Percentiles rank a stretch among this genome's conserved stretches.
Conservation (phyloP, 2,113 vertebrate species). For the Podarcis muralis region DNA sequence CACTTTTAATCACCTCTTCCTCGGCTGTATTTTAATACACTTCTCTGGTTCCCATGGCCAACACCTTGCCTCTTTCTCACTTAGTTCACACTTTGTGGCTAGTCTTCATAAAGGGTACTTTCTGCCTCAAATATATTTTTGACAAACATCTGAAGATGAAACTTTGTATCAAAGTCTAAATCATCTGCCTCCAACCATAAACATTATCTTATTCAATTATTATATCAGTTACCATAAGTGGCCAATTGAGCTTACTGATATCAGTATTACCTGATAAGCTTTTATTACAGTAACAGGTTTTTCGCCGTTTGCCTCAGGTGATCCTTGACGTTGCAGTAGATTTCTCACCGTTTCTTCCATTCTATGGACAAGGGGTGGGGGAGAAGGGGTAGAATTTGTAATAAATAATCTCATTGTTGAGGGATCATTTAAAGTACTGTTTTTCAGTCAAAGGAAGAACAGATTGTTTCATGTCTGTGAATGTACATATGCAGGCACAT, state of each 20-base stretch:
- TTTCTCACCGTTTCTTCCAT: slow-evolving; percentile 93
- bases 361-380: slow-evolving; percentile 65
- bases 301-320: slow-evolving; percentile 81
- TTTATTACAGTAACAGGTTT: slow-evolving; percentile 85
- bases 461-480: not conserved
- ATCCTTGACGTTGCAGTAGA: slow-evolving; percentile 85
- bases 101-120: not conserved
- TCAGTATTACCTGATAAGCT: slow-evolving; percentile 82
- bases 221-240: not conserved
- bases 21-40: not conserved
- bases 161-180: not conserved
- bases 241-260: not conserved
- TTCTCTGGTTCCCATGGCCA: not conserved
- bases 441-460: not conserved
- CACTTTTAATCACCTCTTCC: too few species aligned
- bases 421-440: not conserved
- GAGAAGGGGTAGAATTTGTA: not conserved
- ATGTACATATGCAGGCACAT: not conserved
- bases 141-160: not conserved
- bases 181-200: not conserved
- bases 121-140: not conserved
- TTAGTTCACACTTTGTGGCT: too few species aligned
- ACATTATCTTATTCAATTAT: not conserved
- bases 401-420: not conserved
- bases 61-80: not conserved